These are phyloP conservation scores for Adoxophyes honmai DNA, from an alignment of 1,140 invertebrate species.

Conservation along the genomic window DNA sequence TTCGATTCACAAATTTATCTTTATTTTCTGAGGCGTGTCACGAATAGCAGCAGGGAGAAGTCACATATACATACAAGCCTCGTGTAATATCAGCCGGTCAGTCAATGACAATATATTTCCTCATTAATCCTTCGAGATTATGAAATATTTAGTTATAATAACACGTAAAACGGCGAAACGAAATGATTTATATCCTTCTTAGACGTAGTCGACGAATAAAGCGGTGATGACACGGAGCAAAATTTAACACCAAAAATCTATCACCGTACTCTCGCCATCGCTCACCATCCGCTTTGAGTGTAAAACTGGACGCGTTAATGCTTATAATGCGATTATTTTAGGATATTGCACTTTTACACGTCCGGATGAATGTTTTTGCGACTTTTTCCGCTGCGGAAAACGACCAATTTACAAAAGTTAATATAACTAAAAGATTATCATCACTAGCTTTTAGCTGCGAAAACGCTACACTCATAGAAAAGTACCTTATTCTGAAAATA, in stretches of 20 bases:
- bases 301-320: slow-evolving; percentile 70
- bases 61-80: slow-evolving; percentile 76
- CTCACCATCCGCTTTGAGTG: slow-evolving; percentile 71
- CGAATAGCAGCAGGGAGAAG: slow-evolving; percentile 73
- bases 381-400: slow-evolving; percentile 59
- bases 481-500: slow-evolving; percentile 77
- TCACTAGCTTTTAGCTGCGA: slow-evolving; percentile 71
- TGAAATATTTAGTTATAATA: slow-evolving; percentile 50
- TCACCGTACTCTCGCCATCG: slow-evolving; percentile 75
- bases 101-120: slow-evolving; percentile 74
- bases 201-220: slow-evolving; percentile 59
- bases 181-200: slow-evolving; percentile 54
- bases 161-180: slow-evolving; percentile 58
- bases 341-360: slow-evolving; percentile 60
- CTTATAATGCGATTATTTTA: slow-evolving; percentile 54
- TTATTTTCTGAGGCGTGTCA: slow-evolving; percentile 76
- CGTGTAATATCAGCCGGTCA: slow-evolving; percentile 77
- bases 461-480: slow-evolving; percentile 74
- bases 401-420: slow-evolving; percentile 73
- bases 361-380: slow-evolving; percentile 52
- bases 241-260: slow-evolving; percentile 77
- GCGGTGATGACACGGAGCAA: slow-evolving; percentile 72
- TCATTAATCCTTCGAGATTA: slow-evolving; percentile 56
- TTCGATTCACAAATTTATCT: slow-evolving; percentile 70
- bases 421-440: slow-evolving; percentile 71